These are phyloP conservation scores for Paradisaea rubra DNA, from an alignment of 2,113 vertebrate genomes.

Conservation along the genomic window DNA sequence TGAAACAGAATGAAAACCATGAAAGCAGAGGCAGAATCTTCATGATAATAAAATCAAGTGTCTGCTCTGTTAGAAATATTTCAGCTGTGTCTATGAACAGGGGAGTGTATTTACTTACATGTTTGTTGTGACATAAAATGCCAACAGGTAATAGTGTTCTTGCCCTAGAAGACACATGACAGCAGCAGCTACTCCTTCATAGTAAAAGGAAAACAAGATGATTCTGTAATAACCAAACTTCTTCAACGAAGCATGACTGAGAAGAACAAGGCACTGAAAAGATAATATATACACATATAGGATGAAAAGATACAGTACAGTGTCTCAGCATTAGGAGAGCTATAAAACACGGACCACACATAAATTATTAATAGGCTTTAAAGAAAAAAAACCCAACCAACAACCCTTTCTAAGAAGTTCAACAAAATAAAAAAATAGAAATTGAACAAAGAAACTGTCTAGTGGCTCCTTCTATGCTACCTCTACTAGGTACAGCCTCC, in stretches of 20 bases:
- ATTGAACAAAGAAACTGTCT: background rate
- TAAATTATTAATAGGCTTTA: background rate
- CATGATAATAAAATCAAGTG: background rate
- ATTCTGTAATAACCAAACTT: slow-evolving; percentile 84
- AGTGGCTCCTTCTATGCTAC: background rate
- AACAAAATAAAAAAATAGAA: background rate
- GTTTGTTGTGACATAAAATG: slow-evolving; percentile 79
- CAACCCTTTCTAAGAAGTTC: background rate
- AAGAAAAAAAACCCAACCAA: background rate
- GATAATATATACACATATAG: background rate
- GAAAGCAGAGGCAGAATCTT: background rate
- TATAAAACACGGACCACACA: background rate
- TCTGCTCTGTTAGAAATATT: background rate
- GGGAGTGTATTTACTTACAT: slow-evolving; percentile 76
- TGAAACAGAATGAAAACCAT: background rate
- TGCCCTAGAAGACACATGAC: slow-evolving; percentile 80
- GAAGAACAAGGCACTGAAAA: slow-evolving; percentile 82
- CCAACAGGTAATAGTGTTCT: slow-evolving; percentile 77
- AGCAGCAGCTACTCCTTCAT: slow-evolving; percentile 75
- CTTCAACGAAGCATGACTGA: slow-evolving; percentile 74
- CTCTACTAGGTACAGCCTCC: background rate
- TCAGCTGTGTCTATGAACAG: background rate
- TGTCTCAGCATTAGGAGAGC: background rate
- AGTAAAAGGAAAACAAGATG: slow-evolving; percentile 83
- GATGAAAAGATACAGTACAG: background rate